Evolutionary conservation across 1,140 invertebrate species (phyloP).

Genomic region (Parasteatoda tepidariorum): DNA sequence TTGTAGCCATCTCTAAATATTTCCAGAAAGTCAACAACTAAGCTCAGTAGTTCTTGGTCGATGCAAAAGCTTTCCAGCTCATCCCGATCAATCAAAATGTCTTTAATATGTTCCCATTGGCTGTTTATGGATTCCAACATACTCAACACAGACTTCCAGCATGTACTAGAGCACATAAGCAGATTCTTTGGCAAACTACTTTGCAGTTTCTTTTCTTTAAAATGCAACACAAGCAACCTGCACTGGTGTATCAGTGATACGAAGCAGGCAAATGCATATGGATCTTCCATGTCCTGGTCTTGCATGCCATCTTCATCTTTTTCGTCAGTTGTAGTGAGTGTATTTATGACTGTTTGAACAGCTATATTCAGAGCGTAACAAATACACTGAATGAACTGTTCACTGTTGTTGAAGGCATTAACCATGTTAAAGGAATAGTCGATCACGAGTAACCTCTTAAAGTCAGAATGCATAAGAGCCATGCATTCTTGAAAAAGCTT

Average conservation of each 20-base stretch:
- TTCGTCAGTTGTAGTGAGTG: slow-evolving; percentile 34
- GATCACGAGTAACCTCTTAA: slow-evolving; percentile 32
- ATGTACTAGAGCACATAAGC: slow-evolving; percentile 29
- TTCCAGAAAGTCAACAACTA: slow-evolving; percentile 53
- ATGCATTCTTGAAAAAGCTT: slow-evolving; percentile 41
- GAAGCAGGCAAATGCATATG: slow-evolving; percentile 49
- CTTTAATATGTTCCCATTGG: slow-evolving; percentile 46
- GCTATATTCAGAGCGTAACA: slow-evolving; percentile 48
- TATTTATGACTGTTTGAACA: slow-evolving; percentile 46
- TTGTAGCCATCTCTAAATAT: slow-evolving; percentile 47
- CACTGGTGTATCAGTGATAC: slow-evolving; percentile 43
- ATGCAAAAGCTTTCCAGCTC: slow-evolving; percentile 37
- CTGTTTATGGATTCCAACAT: slow-evolving; percentile 53
- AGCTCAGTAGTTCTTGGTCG: slow-evolving; percentile 41
- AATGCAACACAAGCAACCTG: slow-evolving; percentile 36
- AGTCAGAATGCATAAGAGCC: slow-evolving; percentile 37
- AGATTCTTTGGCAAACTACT: slow-evolving; percentile 39
- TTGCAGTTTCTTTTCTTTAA: slow-evolving; percentile 55
- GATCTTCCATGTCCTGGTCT: slow-evolving; percentile 12
- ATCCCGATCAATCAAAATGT: slow-evolving; percentile 37
- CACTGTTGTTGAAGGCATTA: slow-evolving; percentile 45
- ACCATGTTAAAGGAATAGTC: slow-evolving; percentile 58
- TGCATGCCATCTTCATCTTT: background rate
- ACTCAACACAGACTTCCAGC: slow-evolving; percentile 39
- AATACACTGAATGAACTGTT: slow-evolving; percentile 56